Percentiles rank a stretch among this genome's conserved stretches.
Conservation (phyloP, 2,888 invertebrate species). For the Heteromurus nitidus region DNA sequence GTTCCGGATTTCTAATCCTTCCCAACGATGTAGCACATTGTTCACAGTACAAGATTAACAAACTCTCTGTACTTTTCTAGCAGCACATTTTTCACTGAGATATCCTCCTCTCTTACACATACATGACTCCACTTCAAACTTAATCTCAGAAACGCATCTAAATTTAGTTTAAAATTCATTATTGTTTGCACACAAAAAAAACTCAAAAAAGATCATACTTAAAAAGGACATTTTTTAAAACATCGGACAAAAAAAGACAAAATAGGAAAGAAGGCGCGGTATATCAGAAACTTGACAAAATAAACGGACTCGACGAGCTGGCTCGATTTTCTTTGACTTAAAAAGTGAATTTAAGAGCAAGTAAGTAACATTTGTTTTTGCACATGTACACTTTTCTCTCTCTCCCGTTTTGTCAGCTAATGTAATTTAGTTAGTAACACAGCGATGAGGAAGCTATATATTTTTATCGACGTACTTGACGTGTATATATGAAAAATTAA, state of each 20-base stretch:
- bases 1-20: too few species aligned
- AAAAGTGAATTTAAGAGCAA: conserved; percentile 25
- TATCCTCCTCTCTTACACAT: neutral
- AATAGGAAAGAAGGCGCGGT: neutral
- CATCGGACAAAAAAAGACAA: conserved; percentile 8
- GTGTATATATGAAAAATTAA: conserved; percentile 60
- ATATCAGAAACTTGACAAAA: conserved; percentile 11
- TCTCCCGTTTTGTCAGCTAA: conserved; percentile 20
- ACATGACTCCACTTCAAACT: conserved; percentile 8
- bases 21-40: neutral
- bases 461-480: conserved; percentile 34
- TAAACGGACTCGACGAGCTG: conserved; percentile 21
- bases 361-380: conserved; percentile 31
- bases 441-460: conserved; percentile 63
- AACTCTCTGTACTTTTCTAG: neutral
- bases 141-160: conserved; percentile 11
- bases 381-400: too few species aligned
- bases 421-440: conserved; percentile 60
- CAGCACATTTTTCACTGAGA: conserved; percentile 19
- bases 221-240: neutral
- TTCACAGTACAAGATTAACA: neutral
- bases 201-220: neutral
- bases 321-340: too few species aligned
- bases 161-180: neutral
- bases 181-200: neutral